Conservation (phyloP, 2,888 invertebrate species). For the Chrysolina haemoptera region DNA sequence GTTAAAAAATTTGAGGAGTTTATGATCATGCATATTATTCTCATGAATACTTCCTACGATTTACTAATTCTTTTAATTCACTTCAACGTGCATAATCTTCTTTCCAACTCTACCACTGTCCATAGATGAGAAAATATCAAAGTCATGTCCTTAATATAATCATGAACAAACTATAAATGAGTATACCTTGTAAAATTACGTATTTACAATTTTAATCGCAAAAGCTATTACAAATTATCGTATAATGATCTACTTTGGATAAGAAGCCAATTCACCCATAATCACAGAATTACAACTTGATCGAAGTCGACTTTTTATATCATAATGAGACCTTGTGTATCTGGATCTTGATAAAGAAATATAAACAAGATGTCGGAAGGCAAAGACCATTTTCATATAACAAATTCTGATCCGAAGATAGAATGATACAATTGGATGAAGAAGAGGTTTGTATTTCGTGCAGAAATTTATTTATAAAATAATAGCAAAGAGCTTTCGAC, state of each 20-base stretch:
- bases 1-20: neutral
- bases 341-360: neutral
- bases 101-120: slow-evolving; percentile 12
- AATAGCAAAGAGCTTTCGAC: too few relatives aligned
- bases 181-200: slow-evolving; percentile 52
- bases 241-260: slow-evolving; percentile 57
- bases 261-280: slow-evolving; percentile 55
- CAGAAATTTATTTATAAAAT: too few relatives aligned
- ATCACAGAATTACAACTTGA: slow-evolving; percentile 61
- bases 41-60: too few relatives aligned
- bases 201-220: slow-evolving; percentile 60
- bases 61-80: too few relatives aligned
- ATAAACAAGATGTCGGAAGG: slow-evolving; percentile 4
- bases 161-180: slow-evolving; percentile 42
- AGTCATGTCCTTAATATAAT: slow-evolving; percentile 19
- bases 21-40: too few relatives aligned
- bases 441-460: too few relatives aligned
- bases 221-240: slow-evolving; percentile 59
- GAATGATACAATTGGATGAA: neutral
- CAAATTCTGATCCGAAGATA: too few relatives aligned
- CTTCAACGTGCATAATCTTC: neutral
- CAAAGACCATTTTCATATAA: too few relatives aligned
- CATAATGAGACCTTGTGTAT: slow-evolving; percentile 32
- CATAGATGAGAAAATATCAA: slow-evolving; percentile 19
- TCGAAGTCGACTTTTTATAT: slow-evolving; percentile 38